Percentiles rank a stretch among this genome's conserved stretches.
Evolutionary conservation across 2,113 vertebrate genomes (phyloP).

Genomic region (Archilochus colubris): DNA sequence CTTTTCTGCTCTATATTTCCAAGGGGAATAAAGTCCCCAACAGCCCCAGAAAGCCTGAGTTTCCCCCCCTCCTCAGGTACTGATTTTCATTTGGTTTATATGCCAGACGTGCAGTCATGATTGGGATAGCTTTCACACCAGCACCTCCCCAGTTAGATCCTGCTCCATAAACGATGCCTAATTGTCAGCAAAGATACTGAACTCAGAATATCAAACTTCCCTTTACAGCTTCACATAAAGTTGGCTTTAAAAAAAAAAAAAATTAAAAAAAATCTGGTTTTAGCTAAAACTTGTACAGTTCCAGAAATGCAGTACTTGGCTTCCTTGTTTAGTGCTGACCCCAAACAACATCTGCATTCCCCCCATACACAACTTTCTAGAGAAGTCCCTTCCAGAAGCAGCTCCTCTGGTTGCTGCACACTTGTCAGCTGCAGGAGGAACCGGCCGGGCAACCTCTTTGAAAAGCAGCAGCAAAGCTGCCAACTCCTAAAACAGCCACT

Average conservation of each 20-base stretch:
- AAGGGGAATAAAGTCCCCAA: not conserved
- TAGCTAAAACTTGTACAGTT: not conserved
- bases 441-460: not conserved
- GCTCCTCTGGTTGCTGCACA: accelerated
- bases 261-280: accelerated
- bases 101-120: not conserved
- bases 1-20: not conserved
- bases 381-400: not conserved
- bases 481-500: not conserved
- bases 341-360: accelerated
- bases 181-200: not conserved
- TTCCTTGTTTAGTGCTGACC: not conserved
- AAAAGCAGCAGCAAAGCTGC: not conserved
- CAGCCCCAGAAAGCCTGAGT: not conserved
- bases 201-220: not conserved
- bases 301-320: not conserved
- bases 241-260: not conserved
- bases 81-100: accelerated
- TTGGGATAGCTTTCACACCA: not conserved
- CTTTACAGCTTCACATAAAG: not conserved
- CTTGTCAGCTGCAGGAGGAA: not conserved
- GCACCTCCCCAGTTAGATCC: not conserved
- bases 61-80: not conserved
- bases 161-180: accelerated
- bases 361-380: accelerated